phyloP scores from a whole-genome alignment of 2,888 invertebrate genomes.

The Heteropelma amictum region DNA sequence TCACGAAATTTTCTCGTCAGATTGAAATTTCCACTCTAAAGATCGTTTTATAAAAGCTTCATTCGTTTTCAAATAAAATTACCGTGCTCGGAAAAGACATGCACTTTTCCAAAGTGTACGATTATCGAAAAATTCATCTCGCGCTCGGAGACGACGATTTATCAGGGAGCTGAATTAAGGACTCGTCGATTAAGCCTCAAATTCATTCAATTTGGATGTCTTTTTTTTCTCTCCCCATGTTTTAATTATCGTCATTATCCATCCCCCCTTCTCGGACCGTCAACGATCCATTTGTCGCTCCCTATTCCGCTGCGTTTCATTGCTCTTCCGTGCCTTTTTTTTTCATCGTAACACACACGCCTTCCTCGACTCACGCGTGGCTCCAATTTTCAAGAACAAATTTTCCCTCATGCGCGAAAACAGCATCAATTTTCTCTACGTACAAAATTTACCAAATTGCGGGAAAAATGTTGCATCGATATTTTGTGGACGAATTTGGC shows the following conservation, averaged over 20 bases:
- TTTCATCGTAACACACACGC: neutral
- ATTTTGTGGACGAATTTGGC: too few relatives aligned
- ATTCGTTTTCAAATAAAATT: too few relatives aligned
- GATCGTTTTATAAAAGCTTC: too few relatives aligned
- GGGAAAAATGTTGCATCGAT: too few relatives aligned
- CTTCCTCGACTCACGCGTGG: neutral
- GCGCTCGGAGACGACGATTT: too few relatives aligned
- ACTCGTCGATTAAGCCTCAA: neutral
- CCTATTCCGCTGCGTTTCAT: conserved; percentile 15
- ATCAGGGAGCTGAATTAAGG: neutral
- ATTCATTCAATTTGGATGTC: neutral
- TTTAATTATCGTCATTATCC: conserved; percentile 20
- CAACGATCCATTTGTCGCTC: neutral
- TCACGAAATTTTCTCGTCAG: too few relatives aligned
- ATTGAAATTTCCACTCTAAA: too few relatives aligned
- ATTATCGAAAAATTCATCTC: too few relatives aligned
- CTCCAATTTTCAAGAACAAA: conserved; percentile 6
- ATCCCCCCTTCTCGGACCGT: neutral
- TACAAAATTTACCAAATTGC: too few relatives aligned
- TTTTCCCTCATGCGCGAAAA: neutral
- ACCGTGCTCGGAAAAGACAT: too few relatives aligned
- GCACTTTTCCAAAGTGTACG: too few relatives aligned
- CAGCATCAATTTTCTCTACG: neutral
- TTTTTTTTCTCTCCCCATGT: neutral
- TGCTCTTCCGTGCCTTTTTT: neutral